A percentile compares a stretch with the other conserved stretches of the same genome.
Conservation (phyloP, 2,888 invertebrate genomes). For the Meghimatium bilineatum region DNA sequence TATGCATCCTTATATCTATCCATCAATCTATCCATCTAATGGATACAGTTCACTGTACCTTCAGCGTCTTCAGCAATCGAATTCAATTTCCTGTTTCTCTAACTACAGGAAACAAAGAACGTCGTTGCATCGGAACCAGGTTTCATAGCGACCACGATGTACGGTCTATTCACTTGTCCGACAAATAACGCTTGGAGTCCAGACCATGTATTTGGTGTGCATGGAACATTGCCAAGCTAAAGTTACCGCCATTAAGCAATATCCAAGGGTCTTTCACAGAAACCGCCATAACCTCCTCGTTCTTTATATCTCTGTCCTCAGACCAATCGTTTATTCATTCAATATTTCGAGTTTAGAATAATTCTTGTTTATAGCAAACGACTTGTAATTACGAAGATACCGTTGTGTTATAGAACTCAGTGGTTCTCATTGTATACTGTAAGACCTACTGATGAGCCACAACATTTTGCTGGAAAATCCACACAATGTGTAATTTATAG, state of each 20-base stretch:
- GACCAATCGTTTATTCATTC: too few relatives aligned
- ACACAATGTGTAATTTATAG: too few relatives aligned
- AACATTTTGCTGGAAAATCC: too few relatives aligned
- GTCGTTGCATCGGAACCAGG: background rate
- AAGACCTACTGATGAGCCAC: too few relatives aligned
- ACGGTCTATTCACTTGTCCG: background rate
- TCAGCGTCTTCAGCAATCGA: background rate
- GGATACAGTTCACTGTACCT: background rate
- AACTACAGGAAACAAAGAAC: background rate
- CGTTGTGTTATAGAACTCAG: too few relatives aligned
- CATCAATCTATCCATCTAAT: background rate
- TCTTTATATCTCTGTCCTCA: background rate
- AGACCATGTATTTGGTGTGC: background rate
- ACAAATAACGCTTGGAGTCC: background rate
- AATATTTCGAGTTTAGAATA: too few relatives aligned
- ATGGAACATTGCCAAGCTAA: background rate
- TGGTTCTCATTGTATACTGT: too few relatives aligned
- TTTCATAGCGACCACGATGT: background rate
- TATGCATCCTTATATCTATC: background rate
- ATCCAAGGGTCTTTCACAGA: background rate
- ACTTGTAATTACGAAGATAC: too few relatives aligned
- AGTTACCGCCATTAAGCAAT: background rate
- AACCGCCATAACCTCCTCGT: background rate
- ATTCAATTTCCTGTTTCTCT: background rate
- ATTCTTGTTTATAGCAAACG: too few relatives aligned